These are phyloP conservation scores for Tadarida brasiliensis DNA, from an alignment of 2,797 vertebrate genomes.

Conservation along the genomic window DNA sequence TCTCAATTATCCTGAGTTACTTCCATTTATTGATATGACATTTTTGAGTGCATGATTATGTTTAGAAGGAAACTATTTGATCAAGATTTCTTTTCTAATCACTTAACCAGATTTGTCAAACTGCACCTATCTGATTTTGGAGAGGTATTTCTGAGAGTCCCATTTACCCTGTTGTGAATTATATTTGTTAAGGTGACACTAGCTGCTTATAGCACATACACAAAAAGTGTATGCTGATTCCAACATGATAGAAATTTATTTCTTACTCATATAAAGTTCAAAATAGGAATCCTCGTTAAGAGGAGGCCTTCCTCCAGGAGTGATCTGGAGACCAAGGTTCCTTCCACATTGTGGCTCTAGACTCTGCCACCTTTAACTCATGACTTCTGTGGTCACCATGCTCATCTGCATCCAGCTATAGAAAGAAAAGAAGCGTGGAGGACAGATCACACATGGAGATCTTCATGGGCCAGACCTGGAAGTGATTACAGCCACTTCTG, in stretches of 20 bases:
- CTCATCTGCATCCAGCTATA: background rate
- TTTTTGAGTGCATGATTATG: background rate
- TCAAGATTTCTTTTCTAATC: background rate
- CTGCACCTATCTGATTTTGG: background rate
- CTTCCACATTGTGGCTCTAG: background rate
- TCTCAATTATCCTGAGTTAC: background rate
- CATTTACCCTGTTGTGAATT: background rate
- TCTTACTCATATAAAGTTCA: background rate
- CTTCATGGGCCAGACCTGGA: background rate
- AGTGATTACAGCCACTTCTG: background rate
- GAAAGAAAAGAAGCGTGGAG: background rate
- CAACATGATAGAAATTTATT: background rate
- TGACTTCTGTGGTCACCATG: background rate
- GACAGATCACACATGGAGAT: background rate
- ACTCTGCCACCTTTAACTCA: background rate
- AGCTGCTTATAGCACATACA: background rate
- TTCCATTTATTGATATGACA: background rate
- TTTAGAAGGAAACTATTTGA: slow-evolving; percentile 25
- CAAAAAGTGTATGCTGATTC: background rate
- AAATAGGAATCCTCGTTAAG: background rate
- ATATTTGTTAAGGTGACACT: background rate
- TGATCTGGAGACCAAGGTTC: background rate
- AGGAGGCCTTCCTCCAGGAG: background rate
- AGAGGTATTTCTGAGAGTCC: background rate
- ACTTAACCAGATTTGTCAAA: slow-evolving; percentile 18